Evolutionary conservation across 2,113 vertebrate genomes (phyloP).

Genomic region (Myotis davidii): DNA sequence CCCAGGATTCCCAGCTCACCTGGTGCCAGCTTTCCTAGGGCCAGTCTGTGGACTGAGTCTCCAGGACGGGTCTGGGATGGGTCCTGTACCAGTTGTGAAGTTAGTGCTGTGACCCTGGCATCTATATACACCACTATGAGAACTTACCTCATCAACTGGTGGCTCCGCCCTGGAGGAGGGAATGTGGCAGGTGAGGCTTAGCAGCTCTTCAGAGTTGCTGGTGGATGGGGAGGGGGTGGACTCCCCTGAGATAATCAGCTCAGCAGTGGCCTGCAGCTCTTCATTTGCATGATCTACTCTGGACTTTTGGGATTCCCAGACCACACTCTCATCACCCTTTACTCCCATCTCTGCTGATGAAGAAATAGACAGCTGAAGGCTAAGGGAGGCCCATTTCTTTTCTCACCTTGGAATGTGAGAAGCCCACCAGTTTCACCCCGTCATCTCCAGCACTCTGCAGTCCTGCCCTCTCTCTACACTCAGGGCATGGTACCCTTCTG

Average conservation of each 20-base stretch:
- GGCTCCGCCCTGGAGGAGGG: neutral
- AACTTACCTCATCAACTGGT: neutral
- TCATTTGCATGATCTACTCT: neutral
- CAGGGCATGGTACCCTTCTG: neutral
- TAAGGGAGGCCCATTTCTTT: neutral
- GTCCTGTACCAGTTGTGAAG: neutral
- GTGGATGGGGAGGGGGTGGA: neutral
- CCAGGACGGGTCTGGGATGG: too few species aligned
- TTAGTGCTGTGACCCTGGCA: neutral
- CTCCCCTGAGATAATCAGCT: neutral
- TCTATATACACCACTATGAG: neutral
- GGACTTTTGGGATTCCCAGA: neutral
- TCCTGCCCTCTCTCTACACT: neutral
- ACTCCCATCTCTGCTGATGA: neutral
- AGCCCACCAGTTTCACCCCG: neutral
- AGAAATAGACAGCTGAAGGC: too few species aligned
- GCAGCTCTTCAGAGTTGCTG: too few species aligned
- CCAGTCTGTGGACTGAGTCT: neutral
- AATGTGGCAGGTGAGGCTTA: neutral
- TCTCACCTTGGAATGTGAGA: neutral
- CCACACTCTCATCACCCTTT: neutral
- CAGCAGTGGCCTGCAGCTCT: rapidly evolving
- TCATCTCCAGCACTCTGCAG: neutral
- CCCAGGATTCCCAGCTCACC: neutral
- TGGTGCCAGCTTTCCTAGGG: neutral